Evolutionary conservation across 2,797 vertebrate species (phyloP).

Genomic region (Dicrostonyx torquatus): DNA sequence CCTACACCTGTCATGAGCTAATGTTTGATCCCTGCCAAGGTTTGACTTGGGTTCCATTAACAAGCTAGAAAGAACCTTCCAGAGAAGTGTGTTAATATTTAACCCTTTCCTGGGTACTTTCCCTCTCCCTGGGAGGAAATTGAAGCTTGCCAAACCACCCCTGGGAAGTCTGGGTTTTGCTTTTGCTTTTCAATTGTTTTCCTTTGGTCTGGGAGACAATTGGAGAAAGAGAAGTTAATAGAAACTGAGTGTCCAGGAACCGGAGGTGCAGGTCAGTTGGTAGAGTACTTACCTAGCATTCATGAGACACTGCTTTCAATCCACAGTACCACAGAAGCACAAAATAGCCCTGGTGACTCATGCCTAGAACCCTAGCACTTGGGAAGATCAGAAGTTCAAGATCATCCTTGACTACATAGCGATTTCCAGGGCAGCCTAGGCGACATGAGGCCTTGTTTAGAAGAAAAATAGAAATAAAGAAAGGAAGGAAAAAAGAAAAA

Average conservation of each 20-base stretch:
- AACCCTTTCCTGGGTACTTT: conserved; percentile 70
- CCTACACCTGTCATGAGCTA: conserved; percentile 81
- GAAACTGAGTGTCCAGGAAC: conserved; percentile 27
- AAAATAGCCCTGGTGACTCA: neutral
- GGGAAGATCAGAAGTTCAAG: neutral
- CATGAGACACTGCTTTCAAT: neutral
- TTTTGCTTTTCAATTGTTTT: conserved; percentile 44
- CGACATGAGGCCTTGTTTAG: neutral
- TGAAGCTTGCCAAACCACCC: conserved; percentile 42
- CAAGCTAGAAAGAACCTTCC: conserved; percentile 50
- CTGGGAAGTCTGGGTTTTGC: conserved; percentile 19
- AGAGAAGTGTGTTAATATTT: conserved; percentile 68
- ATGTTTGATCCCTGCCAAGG: conserved; percentile 74
- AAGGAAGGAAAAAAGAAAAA: conserved; percentile 34
- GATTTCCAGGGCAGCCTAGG: neutral
- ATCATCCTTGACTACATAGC: neutral
- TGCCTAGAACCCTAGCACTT: neutral
- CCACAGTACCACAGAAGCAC: neutral
- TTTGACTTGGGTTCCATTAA: conserved; percentile 77
- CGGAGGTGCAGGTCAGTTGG: neutral
- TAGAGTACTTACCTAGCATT: neutral
- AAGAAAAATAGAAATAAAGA: neutral
- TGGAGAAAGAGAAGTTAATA: conserved; percentile 51
- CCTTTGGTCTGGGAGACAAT: neutral
- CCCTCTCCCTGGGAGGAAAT: conserved; percentile 7